Percentiles rank a stretch among this genome's conserved stretches.
These are phyloP conservation scores for Dicentrarchus labrax DNA, from an alignment of 2,113 vertebrate species.

Conservation along the genomic window DNA sequence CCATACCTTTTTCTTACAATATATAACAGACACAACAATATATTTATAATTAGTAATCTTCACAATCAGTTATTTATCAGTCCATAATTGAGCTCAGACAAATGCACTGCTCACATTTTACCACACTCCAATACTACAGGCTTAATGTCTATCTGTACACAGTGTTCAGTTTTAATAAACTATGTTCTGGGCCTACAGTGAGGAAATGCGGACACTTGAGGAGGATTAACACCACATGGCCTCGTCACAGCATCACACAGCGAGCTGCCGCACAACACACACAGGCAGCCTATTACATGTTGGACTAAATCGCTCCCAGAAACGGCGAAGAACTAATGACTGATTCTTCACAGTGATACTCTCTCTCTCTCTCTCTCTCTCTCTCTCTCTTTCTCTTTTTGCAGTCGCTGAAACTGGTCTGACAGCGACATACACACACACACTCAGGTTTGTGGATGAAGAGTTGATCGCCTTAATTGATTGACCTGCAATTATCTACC, in stretches of 20 bases:
- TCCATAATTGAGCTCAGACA: neutral
- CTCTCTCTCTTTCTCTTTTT: neutral
- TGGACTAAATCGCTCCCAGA: slow-evolving; percentile 5
- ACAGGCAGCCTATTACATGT: neutral
- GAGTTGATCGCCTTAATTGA: slow-evolving; percentile 60
- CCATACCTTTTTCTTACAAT: neutral
- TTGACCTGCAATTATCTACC: slow-evolving; percentile 59
- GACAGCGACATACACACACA: slow-evolving; percentile 14
- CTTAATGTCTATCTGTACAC: neutral
- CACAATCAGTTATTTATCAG: too few species aligned
- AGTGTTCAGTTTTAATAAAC: neutral
- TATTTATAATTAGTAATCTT: neutral
- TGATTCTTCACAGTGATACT: neutral
- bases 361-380: neutral
- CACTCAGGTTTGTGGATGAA: slow-evolving; percentile 17
- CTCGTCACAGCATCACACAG: slow-evolving; percentile 40
- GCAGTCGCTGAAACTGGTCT: neutral
- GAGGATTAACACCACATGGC: slow-evolving; percentile 53
- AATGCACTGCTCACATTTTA: neutral
- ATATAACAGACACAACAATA: neutral
- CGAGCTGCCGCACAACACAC: slow-evolving; percentile 9
- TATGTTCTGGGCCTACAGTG: neutral
- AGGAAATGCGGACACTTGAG: slow-evolving; percentile 10
- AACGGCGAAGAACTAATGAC: slow-evolving; percentile 17
- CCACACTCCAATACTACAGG: neutral